Conservation (phyloP, 2,113 vertebrate species). For the Apteryx owenii region DNA sequence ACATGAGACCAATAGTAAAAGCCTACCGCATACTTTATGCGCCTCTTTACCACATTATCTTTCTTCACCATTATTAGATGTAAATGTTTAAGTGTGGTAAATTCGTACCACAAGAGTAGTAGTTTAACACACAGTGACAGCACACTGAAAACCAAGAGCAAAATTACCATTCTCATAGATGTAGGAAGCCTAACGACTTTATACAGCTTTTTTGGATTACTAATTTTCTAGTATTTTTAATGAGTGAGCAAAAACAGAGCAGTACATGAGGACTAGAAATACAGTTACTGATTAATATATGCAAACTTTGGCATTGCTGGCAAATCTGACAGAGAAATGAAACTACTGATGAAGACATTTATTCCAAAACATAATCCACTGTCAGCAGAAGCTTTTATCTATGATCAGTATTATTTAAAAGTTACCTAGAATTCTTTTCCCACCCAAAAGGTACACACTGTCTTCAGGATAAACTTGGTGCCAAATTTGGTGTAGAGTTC, state of each 20-base stretch:
- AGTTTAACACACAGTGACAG: not conserved
- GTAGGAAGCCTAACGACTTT: not conserved
- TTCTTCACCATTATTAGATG: not conserved
- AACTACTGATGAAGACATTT: not conserved
- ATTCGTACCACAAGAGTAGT: not conserved
- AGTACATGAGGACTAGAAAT: not conserved
- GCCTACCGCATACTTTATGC: rapidly evolving
- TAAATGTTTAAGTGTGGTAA: not conserved
- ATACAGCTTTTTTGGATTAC: not conserved
- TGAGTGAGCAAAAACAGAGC: not conserved
- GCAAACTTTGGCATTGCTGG: not conserved
- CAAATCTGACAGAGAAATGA: not conserved
- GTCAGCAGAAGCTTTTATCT: not conserved
- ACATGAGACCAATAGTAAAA: not conserved
- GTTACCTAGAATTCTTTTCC: not conserved
- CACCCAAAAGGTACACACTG: not conserved
- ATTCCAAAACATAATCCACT: not conserved
- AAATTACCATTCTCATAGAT: not conserved
- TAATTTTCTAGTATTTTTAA: not conserved
- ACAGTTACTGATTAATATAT: not conserved
- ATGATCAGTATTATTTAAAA: not conserved
- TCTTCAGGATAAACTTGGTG: not conserved
- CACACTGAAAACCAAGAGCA: not conserved
- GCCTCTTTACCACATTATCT: not conserved
- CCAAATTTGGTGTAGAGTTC: not conserved